Conservation (phyloP, 2,113 vertebrate genomes). For the Okapia johnstoni region DNA sequence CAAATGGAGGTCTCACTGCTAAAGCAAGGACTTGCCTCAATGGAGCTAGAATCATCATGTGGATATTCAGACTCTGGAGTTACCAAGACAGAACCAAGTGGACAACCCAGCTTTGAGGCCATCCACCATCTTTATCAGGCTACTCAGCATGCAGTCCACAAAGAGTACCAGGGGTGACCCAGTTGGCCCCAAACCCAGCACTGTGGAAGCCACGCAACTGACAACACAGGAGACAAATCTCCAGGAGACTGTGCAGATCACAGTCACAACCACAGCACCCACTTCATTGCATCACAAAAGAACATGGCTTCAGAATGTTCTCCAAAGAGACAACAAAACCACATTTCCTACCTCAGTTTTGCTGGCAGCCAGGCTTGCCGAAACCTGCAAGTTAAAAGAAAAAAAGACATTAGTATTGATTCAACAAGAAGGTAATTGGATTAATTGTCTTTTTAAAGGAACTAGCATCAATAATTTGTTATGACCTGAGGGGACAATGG, state of each 20-base stretch:
- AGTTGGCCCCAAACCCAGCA: background rate
- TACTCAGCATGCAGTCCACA: fast-evolving
- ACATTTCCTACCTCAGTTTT: conserved; percentile 77
- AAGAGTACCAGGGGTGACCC: background rate
- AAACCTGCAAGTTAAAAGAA: conserved; percentile 78
- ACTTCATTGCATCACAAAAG: background rate
- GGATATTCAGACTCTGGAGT: background rate
- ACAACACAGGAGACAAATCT: background rate
- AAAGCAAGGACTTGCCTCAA: background rate
- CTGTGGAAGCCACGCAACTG: background rate
- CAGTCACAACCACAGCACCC: too few species aligned
- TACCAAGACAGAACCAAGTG: background rate
- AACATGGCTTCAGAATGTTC: background rate
- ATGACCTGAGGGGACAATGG: conserved; percentile 44
- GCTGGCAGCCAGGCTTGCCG: conserved; percentile 51
- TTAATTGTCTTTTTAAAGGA: conserved; percentile 78
- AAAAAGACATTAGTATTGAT: conserved; percentile 77
- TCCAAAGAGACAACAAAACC: background rate
- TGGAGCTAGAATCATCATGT: fast-evolving
- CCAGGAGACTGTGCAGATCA: background rate
- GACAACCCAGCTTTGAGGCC: background rate
- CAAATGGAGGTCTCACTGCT: background rate
- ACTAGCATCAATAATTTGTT: conserved; percentile 72
- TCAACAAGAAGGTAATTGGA: conserved; percentile 68
- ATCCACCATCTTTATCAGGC: background rate